Evolutionary conservation across 2,888 invertebrate genomes (phyloP).

Genomic region (Crematogaster levior): DNA sequence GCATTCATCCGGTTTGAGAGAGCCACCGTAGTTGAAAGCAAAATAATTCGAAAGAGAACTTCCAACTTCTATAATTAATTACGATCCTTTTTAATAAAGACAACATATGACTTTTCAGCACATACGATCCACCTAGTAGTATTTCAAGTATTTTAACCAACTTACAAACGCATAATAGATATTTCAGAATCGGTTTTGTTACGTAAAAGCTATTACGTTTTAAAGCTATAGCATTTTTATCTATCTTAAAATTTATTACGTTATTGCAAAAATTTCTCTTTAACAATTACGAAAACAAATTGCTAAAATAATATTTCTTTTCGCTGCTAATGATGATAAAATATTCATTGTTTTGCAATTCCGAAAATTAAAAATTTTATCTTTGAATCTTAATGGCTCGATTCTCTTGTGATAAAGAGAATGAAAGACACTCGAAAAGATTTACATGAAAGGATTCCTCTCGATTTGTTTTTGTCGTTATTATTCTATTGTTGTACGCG

Average conservation of each 20-base stretch:
- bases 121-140: not conserved
- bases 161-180: not conserved
- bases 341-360: not conserved
- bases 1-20: slow-evolving; percentile 38
- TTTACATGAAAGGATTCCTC: slow-evolving; percentile 5
- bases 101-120: not conserved
- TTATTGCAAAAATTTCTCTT: not conserved
- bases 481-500: not conserved
- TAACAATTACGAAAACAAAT: not conserved
- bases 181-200: not conserved
- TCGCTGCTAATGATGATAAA: not conserved
- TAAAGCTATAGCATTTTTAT: not conserved
- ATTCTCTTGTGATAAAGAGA: not conserved
- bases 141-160: not conserved
- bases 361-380: not conserved
- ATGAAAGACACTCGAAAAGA: not conserved
- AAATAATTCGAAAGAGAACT: slow-evolving; percentile 9
- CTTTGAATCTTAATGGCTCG: not conserved
- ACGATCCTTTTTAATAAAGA: slow-evolving; percentile 17
- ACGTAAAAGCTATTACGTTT: not conserved
- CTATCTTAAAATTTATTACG: not conserved
- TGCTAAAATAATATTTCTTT: not conserved
- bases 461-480: slow-evolving; percentile 43
- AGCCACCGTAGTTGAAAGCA: slow-evolving; percentile 16
- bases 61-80: slow-evolving; percentile 32